Conservation (phyloP, 2,797 vertebrate genomes). For the Psittacula echo region DNA sequence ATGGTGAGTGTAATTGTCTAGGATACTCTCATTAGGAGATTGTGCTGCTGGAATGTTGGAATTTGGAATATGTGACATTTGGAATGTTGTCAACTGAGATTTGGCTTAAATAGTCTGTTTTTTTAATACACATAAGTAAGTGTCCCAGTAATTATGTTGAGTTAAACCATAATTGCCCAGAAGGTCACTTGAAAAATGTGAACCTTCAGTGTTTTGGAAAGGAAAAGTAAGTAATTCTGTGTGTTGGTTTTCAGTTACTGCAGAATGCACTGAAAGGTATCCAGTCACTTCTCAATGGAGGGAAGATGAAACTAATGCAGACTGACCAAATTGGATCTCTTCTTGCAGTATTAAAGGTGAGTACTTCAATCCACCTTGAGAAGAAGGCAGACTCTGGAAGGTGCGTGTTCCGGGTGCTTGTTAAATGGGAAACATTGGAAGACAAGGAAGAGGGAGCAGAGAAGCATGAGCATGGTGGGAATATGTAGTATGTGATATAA, state of each 20-base stretch:
- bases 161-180: not conserved
- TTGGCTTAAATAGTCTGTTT: not conserved
- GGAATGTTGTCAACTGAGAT: not conserved
- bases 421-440: not conserved
- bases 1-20: slow-evolving; percentile 79
- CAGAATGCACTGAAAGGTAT: slow-evolving; percentile 92
- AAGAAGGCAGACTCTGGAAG: not conserved
- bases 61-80: not conserved
- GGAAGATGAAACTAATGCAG: slow-evolving; percentile 88
- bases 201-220: not conserved
- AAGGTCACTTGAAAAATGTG: not conserved
- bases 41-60: not conserved
- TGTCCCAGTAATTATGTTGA: not conserved
- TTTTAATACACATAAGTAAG: not conserved
- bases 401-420: not conserved
- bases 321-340: slow-evolving; percentile 89
- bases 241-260: slow-evolving; percentile 80
- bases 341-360: slow-evolving; percentile 92
- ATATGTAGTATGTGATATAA: not conserved
- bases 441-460: not conserved
- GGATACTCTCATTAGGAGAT: not conserved
- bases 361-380: not conserved
- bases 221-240: not conserved
- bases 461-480: rapidly evolving
- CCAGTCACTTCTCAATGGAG: slow-evolving; percentile 90